These are phyloP conservation scores for Koerneria pararmatus DNA, from an alignment of 2,888 invertebrate genomes.

Conservation along the genomic window DNA sequence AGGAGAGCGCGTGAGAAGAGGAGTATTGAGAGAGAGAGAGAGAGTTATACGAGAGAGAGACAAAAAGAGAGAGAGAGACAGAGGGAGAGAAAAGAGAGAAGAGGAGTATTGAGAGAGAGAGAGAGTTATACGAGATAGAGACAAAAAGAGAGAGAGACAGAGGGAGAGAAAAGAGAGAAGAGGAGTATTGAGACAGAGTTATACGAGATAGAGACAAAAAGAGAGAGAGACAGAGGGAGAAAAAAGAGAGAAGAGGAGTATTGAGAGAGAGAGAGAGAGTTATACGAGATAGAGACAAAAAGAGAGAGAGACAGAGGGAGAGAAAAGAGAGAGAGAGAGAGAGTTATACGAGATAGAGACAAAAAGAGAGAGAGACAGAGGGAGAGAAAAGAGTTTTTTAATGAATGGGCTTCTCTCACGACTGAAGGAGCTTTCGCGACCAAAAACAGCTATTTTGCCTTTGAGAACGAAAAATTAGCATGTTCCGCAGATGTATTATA, in stretches of 20 bases:
- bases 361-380: neutral
- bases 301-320: neutral
- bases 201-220: neutral
- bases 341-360: neutral
- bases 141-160: neutral
- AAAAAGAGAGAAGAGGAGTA: neutral
- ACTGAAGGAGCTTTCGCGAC: neutral
- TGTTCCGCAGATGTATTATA: no score
- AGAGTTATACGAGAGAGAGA: neutral
- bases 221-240: neutral
- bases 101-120: conserved; percentile 3
- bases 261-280: conserved; percentile 9
- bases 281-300: neutral
- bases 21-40: neutral
- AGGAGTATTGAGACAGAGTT: conserved; percentile 6
- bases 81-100: neutral
- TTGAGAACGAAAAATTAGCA: conserved; percentile 14
- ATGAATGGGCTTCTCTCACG: neutral
- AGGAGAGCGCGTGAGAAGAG: neutral
- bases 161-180: neutral
- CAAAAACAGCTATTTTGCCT: neutral
- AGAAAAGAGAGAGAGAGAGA: neutral
- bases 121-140: neutral
- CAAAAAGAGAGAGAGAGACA: neutral
- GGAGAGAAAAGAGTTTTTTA: neutral